Evolutionary conservation across 2,113 vertebrate genomes (phyloP).

Genomic region (Natator depressus): DNA sequence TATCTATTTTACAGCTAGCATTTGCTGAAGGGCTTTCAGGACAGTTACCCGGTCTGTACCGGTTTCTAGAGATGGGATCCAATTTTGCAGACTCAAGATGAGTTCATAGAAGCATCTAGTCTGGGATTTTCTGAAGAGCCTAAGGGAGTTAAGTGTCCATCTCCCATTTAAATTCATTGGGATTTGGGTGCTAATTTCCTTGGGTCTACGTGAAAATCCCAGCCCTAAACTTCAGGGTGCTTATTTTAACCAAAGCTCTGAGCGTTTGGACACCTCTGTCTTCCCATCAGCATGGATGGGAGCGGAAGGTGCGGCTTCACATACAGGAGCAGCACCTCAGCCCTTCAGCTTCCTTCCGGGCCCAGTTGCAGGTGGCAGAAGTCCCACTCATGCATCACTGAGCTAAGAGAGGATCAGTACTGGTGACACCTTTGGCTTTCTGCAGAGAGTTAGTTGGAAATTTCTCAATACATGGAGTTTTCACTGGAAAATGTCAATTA

Average conservation of each 20-base stretch:
- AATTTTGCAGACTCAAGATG: neutral
- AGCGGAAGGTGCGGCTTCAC: neutral
- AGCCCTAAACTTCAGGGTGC: neutral
- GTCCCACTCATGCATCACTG: neutral
- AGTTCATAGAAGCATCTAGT: neutral
- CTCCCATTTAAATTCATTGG: neutral
- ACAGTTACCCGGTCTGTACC: neutral
- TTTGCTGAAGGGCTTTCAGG: neutral
- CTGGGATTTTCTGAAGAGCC: neutral
- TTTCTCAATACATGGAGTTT: neutral
- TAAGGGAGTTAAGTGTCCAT: neutral
- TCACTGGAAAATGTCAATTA: neutral
- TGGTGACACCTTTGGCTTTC: neutral
- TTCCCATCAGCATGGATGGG: neutral
- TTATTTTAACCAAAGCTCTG: neutral
- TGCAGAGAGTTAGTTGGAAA: neutral
- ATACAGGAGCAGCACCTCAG: rapidly evolving
- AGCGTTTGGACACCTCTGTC: neutral
- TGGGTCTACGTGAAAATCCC: neutral
- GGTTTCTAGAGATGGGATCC: neutral
- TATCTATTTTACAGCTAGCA: neutral
- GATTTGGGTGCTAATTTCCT: neutral
- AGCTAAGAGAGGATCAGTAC: rapidly evolving
- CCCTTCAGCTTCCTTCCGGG: rapidly evolving
- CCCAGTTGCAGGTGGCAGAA: rapidly evolving